Base-by-base conservation (phyloP, 1,140 invertebrate species). In the Bombus fervidus region DNA sequence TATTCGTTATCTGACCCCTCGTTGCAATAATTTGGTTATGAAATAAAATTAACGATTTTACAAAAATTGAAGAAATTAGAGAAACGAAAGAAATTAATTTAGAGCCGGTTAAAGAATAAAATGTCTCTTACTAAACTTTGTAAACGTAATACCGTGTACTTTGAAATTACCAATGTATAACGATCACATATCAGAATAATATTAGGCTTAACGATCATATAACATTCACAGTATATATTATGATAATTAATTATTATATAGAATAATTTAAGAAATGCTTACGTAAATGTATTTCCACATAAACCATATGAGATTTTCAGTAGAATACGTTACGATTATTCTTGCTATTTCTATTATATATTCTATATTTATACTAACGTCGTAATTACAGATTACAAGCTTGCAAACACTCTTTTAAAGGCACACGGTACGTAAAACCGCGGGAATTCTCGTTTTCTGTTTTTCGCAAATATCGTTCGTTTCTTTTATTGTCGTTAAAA, bases 111-210 rank as follows among this genome's bases (percentile, higher is more conserved):
- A 47, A 47, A 47, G 47, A 53, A 18, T 53, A 6, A 53, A 53
- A 53, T 18, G 18, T 53, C 5, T 53, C 47, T 22, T 8, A 22
- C 6, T 53, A 53, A 22, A 53, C 47, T 53, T 53, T 22, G 18
- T 83, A 73, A 90, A 87, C 75, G 74, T 90, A 47, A 83, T 37
- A 80, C 72, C 47, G 75, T 89, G 77, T 89, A 89, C 87, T 89
- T 90, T 39, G 41, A 90, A 53, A 53, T 53, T 22, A 53, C 15
- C 1, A 8, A 53, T 8, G 1, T 53, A 53, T 22, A 22, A 53
- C 18, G 18, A 53, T 89, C 81, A 90, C 64, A 89, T 86, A 87
- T 90, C 69, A 34, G 66, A 66, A 73, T 78, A 83, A 83, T 87
- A 71, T 68, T 80, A 89, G 66, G 57, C 34, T 79, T 85, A 81